Percentiles rank a stretch among this genome's conserved stretches.
Conservation (phyloP, 2,888 invertebrate genomes). For the Villa cingulata region DNA sequence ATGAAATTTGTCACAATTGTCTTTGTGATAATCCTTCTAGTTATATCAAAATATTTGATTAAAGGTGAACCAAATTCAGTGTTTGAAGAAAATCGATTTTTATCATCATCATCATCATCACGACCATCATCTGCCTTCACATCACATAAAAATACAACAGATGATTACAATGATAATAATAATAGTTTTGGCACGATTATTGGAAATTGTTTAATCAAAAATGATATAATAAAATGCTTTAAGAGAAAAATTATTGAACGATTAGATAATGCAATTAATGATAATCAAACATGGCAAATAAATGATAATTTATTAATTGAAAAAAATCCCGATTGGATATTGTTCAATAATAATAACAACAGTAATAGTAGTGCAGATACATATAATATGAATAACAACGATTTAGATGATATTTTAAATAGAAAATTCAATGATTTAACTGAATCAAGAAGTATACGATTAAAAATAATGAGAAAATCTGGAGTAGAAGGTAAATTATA, state of each 20-base stretch:
- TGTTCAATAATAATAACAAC: too few species aligned
- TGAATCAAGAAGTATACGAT: slow-evolving; percentile 34
- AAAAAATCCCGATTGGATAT: slow-evolving; percentile 15
- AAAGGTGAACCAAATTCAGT: background rate
- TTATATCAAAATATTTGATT: background rate
- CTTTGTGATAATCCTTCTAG: background rate
- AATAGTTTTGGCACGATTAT: slow-evolving; percentile 12
- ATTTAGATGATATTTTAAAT: slow-evolving; percentile 4
- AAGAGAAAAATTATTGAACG: slow-evolving; percentile 31
- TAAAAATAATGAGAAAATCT: slow-evolving; percentile 28
- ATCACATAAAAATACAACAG: too few species aligned
- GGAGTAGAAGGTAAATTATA: slow-evolving; percentile 21
- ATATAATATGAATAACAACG: background rate
- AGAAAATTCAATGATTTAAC: slow-evolving; percentile 23
- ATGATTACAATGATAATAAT: too few species aligned
- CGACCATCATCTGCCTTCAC: background rate
- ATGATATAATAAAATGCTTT: slow-evolving; percentile 29
- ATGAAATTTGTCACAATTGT: too few species aligned
- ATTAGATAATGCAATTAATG: slow-evolving; percentile 35
- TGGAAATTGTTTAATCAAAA: slow-evolving; percentile 23
- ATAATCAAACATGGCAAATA: slow-evolving; percentile 29
- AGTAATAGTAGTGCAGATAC: too few species aligned
- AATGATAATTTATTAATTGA: slow-evolving; percentile 27
- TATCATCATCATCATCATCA: background rate
- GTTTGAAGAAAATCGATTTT: background rate